A percentile compares a stretch with the other conserved stretches of the same genome.
Evolutionary conservation across 2,113 vertebrate species (phyloP).

Genomic region (Ochotona princeps): DNA sequence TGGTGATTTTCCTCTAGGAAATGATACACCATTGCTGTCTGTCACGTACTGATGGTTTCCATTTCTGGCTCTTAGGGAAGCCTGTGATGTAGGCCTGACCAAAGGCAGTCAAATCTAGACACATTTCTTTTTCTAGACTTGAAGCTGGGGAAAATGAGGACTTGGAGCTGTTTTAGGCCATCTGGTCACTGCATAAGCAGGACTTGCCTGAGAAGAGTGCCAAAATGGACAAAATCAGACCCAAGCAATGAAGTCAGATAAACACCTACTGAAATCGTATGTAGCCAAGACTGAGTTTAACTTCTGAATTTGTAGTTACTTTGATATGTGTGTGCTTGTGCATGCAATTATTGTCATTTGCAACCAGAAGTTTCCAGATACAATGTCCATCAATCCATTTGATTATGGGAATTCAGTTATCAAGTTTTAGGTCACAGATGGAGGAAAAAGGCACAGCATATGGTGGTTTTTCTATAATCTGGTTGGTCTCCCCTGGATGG

Average conservation of each 20-base stretch:
- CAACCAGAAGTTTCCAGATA: background rate
- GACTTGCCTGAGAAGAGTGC: background rate
- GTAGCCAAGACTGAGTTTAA: background rate
- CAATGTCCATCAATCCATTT: background rate
- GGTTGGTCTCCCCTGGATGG: background rate
- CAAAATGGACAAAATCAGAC: background rate
- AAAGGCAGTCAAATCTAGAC: background rate
- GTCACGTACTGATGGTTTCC: background rate
- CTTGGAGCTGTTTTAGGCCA: background rate
- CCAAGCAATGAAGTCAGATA: background rate
- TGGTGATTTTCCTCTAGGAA: background rate
- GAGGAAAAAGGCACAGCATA: background rate
- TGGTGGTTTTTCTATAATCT: background rate
- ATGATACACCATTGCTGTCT: background rate
- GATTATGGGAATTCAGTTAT: background rate
- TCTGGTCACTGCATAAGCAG: background rate
- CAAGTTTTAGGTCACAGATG: background rate
- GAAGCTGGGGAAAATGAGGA: background rate
- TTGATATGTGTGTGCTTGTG: background rate
- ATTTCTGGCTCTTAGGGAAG: background rate
- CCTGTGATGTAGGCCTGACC: background rate
- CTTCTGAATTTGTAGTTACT: background rate
- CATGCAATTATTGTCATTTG: background rate
- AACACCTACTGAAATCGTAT: too few species aligned
- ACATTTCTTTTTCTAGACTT: constrained; percentile 21